Evolutionary conservation across 2,888 invertebrate species (phyloP).

Genomic region (Endotricha flammealis): DNA sequence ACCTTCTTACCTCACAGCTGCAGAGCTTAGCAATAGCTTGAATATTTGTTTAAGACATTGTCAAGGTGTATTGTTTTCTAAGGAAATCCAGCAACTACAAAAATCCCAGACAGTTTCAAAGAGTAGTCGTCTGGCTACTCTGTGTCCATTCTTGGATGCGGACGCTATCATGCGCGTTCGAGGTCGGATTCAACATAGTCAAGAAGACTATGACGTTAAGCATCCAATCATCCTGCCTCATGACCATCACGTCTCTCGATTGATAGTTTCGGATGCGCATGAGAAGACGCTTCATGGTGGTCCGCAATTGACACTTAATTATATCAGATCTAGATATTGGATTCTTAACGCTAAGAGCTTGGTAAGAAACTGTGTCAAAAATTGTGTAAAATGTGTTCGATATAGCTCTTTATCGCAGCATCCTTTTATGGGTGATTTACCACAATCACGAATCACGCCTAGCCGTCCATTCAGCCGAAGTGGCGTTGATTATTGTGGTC

Average conservation of each 20-base stretch:
- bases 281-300: slow-evolving; percentile 25
- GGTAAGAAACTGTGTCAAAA: slow-evolving; percentile 1
- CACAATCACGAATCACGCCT: slow-evolving; percentile 18
- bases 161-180: slow-evolving; percentile 20
- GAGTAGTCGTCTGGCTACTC: slow-evolving; percentile 10
- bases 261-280: slow-evolving; percentile 16
- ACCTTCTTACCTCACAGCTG: no score
- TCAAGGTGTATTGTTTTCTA: slow-evolving; percentile 11
- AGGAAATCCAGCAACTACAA: slow-evolving; percentile 10
- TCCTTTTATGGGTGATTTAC: slow-evolving; percentile 19
- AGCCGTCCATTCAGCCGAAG: slow-evolving; percentile 16
- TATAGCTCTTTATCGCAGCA: slow-evolving; percentile 8
- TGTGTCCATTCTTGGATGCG: slow-evolving; percentile 20
- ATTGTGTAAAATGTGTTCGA: slow-evolving; percentile 17
- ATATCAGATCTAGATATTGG: slow-evolving; percentile 21
- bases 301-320: slow-evolving; percentile 21
- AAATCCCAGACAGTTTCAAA: background rate
- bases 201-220: slow-evolving; percentile 16
- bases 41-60: slow-evolving; percentile 12
- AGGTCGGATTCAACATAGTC: slow-evolving; percentile 18
- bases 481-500: slow-evolving; percentile 13
- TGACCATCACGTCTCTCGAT: background rate
- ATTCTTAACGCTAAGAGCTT: slow-evolving; percentile 16
- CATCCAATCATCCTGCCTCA: slow-evolving; percentile 21
- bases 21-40: no score